Evolutionary conservation across 2,888 invertebrate species (phyloP).

Genomic region (Osedax frankpressi): DNA sequence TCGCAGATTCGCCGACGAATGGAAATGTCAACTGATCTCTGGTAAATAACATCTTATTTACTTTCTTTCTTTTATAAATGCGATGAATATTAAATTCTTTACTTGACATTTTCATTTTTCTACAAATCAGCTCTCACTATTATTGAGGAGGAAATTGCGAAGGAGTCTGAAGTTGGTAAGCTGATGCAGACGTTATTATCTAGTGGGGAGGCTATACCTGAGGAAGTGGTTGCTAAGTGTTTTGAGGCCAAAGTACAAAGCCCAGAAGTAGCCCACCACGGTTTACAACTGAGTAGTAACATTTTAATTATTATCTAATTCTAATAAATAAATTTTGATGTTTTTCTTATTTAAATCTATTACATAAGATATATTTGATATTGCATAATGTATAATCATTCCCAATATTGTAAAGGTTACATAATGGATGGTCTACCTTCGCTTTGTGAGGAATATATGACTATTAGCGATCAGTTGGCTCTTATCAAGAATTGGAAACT

Average conservation of each 20-base stretch:
- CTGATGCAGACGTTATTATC: constrained; percentile 38
- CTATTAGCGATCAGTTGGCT: constrained; percentile 42
- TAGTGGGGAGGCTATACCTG: constrained; percentile 42
- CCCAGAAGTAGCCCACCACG: constrained; percentile 46
- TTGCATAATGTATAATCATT: not conserved
- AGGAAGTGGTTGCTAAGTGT: constrained; percentile 41
- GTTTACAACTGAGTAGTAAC: constrained; percentile 26
- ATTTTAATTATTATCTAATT: not conserved
- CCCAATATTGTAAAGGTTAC: constrained; percentile 33
- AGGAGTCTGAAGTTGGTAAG: constrained; percentile 40
- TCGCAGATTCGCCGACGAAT: constrained; percentile 39
- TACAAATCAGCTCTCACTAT: constrained; percentile 37
- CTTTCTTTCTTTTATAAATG: too few species aligned
- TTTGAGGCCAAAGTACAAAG: constrained; percentile 43
- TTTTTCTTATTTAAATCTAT: not conserved
- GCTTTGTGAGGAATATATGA: constrained; percentile 37
- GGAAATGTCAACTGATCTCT: constrained; percentile 44
- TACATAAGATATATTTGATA: not conserved
- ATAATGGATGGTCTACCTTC: constrained; percentile 45
- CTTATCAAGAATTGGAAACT: constrained; percentile 44
- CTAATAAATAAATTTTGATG: not conserved
- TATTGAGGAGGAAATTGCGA: constrained; percentile 38
- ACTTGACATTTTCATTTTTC: not conserved
- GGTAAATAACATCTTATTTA: constrained; percentile 31
- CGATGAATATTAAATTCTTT: too few species aligned